Evolutionary conservation across 2,113 vertebrate genomes (phyloP).

Genomic region (Sphyrna mokarran): DNA sequence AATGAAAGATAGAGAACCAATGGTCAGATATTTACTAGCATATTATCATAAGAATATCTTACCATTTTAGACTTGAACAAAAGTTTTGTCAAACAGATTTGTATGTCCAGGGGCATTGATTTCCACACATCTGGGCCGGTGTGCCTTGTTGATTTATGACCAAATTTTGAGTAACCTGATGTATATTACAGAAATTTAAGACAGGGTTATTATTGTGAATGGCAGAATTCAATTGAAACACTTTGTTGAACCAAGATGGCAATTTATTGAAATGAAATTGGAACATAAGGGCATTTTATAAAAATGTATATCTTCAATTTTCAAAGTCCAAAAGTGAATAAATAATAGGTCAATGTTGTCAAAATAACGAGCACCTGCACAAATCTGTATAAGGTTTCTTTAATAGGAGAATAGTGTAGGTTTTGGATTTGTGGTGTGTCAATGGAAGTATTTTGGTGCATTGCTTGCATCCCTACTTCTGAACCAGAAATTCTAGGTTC

Average conservation of each 20-base stretch:
- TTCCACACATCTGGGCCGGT: too few relatives aligned
- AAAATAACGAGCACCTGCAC: background rate
- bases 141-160: background rate
- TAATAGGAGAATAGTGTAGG: background rate
- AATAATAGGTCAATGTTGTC: background rate
- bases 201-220: background rate
- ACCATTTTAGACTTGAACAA: too few relatives aligned
- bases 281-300: background rate
- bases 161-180: background rate
- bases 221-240: background rate
- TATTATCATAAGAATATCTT: too few relatives aligned
- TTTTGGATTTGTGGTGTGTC: background rate
- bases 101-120: too few relatives aligned
- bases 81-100: too few relatives aligned
- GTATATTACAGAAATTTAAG: background rate
- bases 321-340: background rate
- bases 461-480: too few relatives aligned
- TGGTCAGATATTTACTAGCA: too few relatives aligned
- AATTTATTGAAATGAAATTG: background rate
- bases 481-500: too few relatives aligned
- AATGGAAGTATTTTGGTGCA: background rate
- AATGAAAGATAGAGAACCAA: too few relatives aligned
- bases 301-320: background rate
- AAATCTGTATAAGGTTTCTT: background rate
- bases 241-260: background rate